phyloP scores from a whole-genome alignment of 2,113 vertebrate genomes.

The Dissostichus mawsoni region DNA sequence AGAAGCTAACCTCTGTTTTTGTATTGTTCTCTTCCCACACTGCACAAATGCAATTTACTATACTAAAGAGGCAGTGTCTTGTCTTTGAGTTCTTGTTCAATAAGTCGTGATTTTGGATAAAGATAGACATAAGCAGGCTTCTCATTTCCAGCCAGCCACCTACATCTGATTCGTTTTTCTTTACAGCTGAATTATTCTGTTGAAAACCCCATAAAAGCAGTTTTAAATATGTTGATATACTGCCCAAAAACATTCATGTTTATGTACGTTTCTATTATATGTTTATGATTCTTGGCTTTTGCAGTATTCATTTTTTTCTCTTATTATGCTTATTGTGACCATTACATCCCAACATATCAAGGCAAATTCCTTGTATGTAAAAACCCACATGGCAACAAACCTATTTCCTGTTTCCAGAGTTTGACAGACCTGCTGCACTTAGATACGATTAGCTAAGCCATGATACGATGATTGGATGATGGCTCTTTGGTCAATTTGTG shows the following conservation, averaged over 20 bases:
- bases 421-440: neutral
- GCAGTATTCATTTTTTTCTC: neutral
- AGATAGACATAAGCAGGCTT: neutral
- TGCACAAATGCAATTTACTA: neutral
- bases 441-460: conserved; percentile 24
- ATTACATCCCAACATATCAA: neutral
- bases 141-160: neutral
- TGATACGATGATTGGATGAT: conserved; percentile 29
- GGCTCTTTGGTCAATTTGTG: neutral
- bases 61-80: neutral
- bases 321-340: neutral
- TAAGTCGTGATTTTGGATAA: neutral
- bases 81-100: neutral
- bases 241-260: neutral
- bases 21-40: neutral
- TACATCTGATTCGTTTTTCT: neutral
- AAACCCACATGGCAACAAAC: neutral
- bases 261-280: no score
- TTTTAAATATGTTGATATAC: neutral
- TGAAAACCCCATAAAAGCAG: neutral
- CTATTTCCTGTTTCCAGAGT: neutral
- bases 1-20: neutral
- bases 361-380: no score
- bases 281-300: neutral
- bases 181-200: neutral